Evolutionary conservation across 2,888 invertebrate species (phyloP).

Genomic region (Ornithoptera priamus): DNA sequence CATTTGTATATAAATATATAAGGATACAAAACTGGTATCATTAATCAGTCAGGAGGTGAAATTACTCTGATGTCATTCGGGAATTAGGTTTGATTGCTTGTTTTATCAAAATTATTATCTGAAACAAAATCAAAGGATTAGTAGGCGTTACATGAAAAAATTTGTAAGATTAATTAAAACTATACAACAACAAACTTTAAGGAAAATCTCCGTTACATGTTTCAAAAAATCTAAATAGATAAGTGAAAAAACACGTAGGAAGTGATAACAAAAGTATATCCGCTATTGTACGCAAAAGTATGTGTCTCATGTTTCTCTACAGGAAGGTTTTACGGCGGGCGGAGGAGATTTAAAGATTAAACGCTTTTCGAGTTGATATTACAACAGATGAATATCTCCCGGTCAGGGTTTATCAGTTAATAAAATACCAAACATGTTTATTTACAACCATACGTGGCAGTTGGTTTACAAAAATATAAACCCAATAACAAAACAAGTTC

Average conservation of each 20-base stretch:
- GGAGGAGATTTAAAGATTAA: constrained; percentile 29
- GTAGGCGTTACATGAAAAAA: constrained; percentile 9
- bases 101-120: constrained; percentile 25
- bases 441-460: constrained; percentile 22
- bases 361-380: constrained; percentile 25
- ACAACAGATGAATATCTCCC: constrained; percentile 24
- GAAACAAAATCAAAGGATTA: constrained; percentile 35
- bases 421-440: constrained; percentile 26
- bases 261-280: constrained; percentile 16
- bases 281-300: constrained; percentile 4
- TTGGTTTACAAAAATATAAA: constrained; percentile 20
- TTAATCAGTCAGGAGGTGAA: not conserved
- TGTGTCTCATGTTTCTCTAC: constrained; percentile 12
- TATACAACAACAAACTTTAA: not conserved
- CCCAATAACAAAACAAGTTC: constrained; percentile 23
- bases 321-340: constrained; percentile 17
- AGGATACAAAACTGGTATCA: not conserved
- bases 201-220: not conserved
- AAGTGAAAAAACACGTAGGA: constrained; percentile 32
- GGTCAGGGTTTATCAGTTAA: constrained; percentile 30
- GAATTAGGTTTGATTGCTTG: not conserved
- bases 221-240: constrained; percentile 3
- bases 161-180: not conserved
- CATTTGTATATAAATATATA: constrained; percentile 9
- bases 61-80: not conserved